Base-by-base conservation (phyloP, 2,113 vertebrate genomes). In the Corythaixoides concolor region DNA sequence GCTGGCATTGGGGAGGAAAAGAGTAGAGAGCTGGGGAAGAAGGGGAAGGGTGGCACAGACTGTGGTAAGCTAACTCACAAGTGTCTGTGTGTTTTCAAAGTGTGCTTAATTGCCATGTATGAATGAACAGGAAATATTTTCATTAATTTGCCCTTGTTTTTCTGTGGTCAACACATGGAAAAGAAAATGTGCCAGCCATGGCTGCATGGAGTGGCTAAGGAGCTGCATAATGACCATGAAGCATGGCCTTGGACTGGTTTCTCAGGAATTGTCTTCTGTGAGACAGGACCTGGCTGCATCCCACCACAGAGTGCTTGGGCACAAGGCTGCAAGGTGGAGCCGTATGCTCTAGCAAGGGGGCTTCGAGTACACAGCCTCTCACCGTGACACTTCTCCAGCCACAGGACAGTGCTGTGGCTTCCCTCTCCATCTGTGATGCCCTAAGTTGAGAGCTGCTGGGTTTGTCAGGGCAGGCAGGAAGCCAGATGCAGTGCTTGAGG, bases 321-420 rank as follows among this genome's bases (percentile, higher is more conserved):
- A 35, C 0, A 2, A 68, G n/a, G 43, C 37, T 64, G 17, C 47
- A 70, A 55, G 22, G 28, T 52, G 58, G 22, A 92, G 33, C 4
- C 2, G 0, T 16, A 3, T 8, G 21, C 7, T 78, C 17, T 70
- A 79, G 26, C 0, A 0, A 85, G 26, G 47, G 8, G 15, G 1
- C 30, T 88, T 73, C 28, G 58, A 39, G 49, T 5, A 13, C 30
- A 15, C 19, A 55, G 28, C 11, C 28, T 60, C 10, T 83, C 53
- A 13, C 8, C 15, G 17, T 4, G 6, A 50, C 26, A 8, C 7
- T 72, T 75, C 28, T 56, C 17, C 37, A 84, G 58, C 53, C 35
- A 52, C 45, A 14, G 21, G 32, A 37, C 43, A 45, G 41, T 33
- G 28, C 18, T 22, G 43, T 1, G 1, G 18, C 19, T 82, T 63